Conservation (phyloP, 2,797 vertebrate species). For the Coregonus sp. region DNA sequence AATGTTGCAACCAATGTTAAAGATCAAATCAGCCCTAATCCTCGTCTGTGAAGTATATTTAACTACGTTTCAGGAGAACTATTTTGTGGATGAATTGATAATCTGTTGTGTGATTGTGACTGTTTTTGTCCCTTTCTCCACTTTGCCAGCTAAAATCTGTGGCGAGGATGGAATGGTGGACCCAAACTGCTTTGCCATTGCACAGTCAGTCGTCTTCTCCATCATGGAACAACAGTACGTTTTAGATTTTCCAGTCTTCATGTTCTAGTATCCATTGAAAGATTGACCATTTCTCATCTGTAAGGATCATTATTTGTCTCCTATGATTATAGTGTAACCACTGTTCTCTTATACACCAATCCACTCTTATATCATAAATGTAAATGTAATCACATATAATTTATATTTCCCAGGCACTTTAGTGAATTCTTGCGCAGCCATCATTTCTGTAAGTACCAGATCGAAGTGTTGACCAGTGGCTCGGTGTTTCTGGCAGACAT, state of each 20-base stretch:
- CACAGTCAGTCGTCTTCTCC: conserved; percentile 87
- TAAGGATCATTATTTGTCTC: conserved; percentile 3
- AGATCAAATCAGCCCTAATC: not conserved
- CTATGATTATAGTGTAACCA: conserved; percentile 1
- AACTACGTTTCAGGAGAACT: not conserved
- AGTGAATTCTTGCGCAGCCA: conserved; percentile 94
- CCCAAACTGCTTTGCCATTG: conserved; percentile 94
- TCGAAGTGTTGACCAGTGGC: conserved; percentile 98
- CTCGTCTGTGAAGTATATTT: not conserved
- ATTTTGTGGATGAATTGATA: not conserved
- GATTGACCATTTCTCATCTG: not conserved
- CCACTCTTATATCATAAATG: not conserved
- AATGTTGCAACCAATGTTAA: not conserved
- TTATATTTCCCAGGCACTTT: conserved; percentile 88
- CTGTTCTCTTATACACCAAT: conserved; percentile 14
- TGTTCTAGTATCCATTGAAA: too few species aligned
- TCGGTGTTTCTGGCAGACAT: conserved; percentile 98
- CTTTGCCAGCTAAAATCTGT: conserved; percentile 90
- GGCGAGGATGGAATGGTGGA: conserved; percentile 98
- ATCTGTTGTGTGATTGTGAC: not conserved
- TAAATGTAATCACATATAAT: not conserved
- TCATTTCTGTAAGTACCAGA: conserved; percentile 99
- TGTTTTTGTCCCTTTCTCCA: not conserved
- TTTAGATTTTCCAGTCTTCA: not conserved
- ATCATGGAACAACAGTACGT: conserved; percentile 97